Evolutionary conservation across 2,797 vertebrate genomes (phyloP).

Genomic region (Caiman crocodilus): DNA sequence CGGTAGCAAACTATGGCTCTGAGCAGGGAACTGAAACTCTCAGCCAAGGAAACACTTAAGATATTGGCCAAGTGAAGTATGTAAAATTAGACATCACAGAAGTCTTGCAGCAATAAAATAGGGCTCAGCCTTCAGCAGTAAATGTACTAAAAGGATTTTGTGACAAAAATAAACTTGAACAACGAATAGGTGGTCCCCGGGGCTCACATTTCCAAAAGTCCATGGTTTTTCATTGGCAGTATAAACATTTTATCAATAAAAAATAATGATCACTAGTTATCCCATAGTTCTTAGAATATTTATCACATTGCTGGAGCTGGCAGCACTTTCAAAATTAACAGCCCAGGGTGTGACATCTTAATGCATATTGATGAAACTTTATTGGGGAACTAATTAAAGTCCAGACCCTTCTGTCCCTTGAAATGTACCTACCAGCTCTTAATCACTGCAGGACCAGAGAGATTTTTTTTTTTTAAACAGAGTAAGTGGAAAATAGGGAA

Average conservation of each 20-base stretch:
- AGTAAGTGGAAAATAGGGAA: neutral
- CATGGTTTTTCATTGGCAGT: neutral
- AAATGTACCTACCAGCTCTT: neutral
- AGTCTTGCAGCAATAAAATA: neutral
- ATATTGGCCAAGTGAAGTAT: neutral
- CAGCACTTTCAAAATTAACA: neutral
- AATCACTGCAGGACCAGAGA: neutral
- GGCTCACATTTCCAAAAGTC: neutral
- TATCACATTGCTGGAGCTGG: neutral
- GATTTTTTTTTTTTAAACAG: neutral
- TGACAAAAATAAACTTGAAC: neutral
- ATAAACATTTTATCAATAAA: neutral
- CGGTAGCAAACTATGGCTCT: neutral
- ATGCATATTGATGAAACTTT: neutral
- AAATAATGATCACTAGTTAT: neutral
- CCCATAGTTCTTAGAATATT: neutral
- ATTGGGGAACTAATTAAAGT: too few relatives aligned
- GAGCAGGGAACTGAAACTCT: neutral
- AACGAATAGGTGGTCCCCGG: neutral
- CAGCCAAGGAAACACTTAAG: neutral
- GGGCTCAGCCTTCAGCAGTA: neutral
- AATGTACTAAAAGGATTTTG: neutral
- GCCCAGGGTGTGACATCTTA: neutral
- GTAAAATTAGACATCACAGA: neutral
- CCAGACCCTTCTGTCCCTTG: neutral